Evolutionary conservation across 2,113 vertebrate genomes (phyloP).

Genomic region (Nanorana parkeri): DNA sequence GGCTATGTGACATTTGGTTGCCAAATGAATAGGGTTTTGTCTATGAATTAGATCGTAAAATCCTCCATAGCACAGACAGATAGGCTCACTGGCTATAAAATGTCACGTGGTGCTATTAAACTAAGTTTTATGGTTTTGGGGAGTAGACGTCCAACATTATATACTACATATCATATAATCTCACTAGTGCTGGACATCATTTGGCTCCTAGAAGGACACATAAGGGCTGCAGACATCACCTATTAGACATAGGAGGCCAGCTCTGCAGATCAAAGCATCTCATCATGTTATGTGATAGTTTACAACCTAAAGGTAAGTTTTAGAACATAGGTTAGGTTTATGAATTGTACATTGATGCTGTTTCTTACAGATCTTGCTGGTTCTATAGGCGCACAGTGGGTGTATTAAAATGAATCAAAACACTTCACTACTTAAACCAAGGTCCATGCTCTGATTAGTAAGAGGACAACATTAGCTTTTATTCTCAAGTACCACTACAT

Average conservation of each 20-base stretch:
- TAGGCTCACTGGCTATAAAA: constrained; percentile 99
- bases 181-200: constrained; percentile 94
- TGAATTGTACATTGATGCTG: not conserved
- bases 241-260: not conserved
- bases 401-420: too few species aligned
- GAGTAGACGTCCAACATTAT: constrained; percentile 99
- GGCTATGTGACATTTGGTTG: constrained; percentile 96
- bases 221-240: constrained; percentile 78
- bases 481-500: constrained; percentile 45
- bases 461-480: constrained; percentile 59
- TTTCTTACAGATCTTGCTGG: not conserved
- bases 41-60: constrained; percentile 99
- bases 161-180: constrained; percentile 99
- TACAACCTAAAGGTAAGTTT: constrained; percentile 88
- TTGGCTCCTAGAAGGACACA: constrained; percentile 92
- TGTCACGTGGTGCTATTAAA: constrained; percentile 99
- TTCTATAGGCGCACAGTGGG: not conserved
- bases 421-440: too few species aligned
- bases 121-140: constrained; percentile 99
- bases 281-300: constrained; percentile 77
- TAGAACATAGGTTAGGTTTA: constrained; percentile 70
- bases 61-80: constrained; percentile 98
- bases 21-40: constrained; percentile 99
- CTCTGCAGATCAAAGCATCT: not conserved
- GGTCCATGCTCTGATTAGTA: too few species aligned